Evolutionary conservation across 2,888 invertebrate genomes (phyloP), one percentile per base, ranked within the genome.

Genomic region (Dryadula phaetusa): DNA sequence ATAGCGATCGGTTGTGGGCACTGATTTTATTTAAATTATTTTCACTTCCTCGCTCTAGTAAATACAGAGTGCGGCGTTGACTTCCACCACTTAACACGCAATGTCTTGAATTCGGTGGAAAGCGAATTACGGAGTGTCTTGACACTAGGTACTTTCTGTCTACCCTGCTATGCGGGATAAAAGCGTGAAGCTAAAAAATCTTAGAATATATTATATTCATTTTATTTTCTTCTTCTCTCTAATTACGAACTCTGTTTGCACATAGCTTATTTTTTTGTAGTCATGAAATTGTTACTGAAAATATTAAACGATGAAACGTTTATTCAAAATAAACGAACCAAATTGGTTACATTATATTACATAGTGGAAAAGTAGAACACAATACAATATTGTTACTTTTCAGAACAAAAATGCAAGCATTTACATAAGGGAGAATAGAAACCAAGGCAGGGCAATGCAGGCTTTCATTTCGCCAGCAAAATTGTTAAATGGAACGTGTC

Each of bases 401-500:
- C 60, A 44, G 22, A 10, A 28, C 16, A 44, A 60, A 52, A 60
- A 44, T 60, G 32, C 44, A 60, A 46, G 32, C 18, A 60, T 60
- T 60, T 60, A 60, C 60, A 60, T 60, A 60, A 60, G 10, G 25
- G n/a, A 32, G 20, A n/a, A 60, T 18, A 37, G 42, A 67, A 67
- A 64, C 42, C 58, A 52, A 52, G 46, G 47, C 46, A 63, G 25
- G 28, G 46, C 32, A 32, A 64, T 62, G 70, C 61, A 67, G 54
- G 64, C 61, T 70, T 65, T 68, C 66, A 68, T 70, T 68, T 68
- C 28, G 32, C 63, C 28, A 44, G 64, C 61, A 28, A 69, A 71
- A 71, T 73, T 70, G 75, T 73, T 74, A 70, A 75, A 75, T 69
- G 68, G 73, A 60, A 75, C 69, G 75, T 70, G 64, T 69, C 64